These are phyloP conservation scores for Epizoanthus illoricatus DNA, from an alignment of 92 coral and sea anemone species.

Conservation along the genomic window DNA sequence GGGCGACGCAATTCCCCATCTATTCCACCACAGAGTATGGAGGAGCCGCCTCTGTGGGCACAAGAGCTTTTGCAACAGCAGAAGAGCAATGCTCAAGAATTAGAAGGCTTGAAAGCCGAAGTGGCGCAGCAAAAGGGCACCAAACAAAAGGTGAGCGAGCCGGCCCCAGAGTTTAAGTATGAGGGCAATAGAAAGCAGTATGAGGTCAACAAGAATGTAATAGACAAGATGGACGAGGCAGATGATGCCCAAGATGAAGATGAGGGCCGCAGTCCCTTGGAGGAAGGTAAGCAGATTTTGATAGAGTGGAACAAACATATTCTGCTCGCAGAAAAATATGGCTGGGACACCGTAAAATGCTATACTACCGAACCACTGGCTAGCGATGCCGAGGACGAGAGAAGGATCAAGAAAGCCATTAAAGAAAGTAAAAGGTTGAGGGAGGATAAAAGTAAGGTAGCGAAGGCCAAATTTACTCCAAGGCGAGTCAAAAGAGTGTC, in stretches of 20 bases:
- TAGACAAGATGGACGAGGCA: slow-evolving; percentile 42
- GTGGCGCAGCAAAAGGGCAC: slow-evolving; percentile 4
- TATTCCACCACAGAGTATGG: not conserved
- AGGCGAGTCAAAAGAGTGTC: slow-evolving; percentile 17
- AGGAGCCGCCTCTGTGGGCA: slow-evolving; percentile 43
- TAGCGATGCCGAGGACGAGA: slow-evolving; percentile 57
- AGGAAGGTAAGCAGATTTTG: slow-evolving; percentile 55
- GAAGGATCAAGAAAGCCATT: slow-evolving; percentile 42
- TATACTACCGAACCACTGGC: slow-evolving; percentile 56
- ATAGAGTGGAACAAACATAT: slow-evolving; percentile 61
- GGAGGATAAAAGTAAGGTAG: slow-evolving; percentile 52
- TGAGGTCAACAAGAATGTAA: slow-evolving; percentile 27
- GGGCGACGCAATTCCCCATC: slow-evolving; percentile 12
- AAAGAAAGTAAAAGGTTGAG: slow-evolving; percentile 55
- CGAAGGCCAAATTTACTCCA: not conserved
- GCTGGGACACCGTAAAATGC: slow-evolving; percentile 45
- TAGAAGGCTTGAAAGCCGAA: slow-evolving; percentile 32
- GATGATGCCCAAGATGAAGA: slow-evolving; percentile 23
- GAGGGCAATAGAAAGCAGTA: slow-evolving; percentile 56
- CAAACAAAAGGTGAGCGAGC: slow-evolving; percentile 6
- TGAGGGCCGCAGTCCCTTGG: not conserved
- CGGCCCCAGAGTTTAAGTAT: slow-evolving; percentile 42
- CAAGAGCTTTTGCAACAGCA: slow-evolving; percentile 44
- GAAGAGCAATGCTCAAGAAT: slow-evolving; percentile 37
- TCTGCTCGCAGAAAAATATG: slow-evolving; percentile 56